A percentile compares a stretch with the other conserved stretches of the same genome.
These are phyloP conservation scores for Bucco capensis DNA, from an alignment of 2,113 vertebrate genomes.

Conservation along the genomic window DNA sequence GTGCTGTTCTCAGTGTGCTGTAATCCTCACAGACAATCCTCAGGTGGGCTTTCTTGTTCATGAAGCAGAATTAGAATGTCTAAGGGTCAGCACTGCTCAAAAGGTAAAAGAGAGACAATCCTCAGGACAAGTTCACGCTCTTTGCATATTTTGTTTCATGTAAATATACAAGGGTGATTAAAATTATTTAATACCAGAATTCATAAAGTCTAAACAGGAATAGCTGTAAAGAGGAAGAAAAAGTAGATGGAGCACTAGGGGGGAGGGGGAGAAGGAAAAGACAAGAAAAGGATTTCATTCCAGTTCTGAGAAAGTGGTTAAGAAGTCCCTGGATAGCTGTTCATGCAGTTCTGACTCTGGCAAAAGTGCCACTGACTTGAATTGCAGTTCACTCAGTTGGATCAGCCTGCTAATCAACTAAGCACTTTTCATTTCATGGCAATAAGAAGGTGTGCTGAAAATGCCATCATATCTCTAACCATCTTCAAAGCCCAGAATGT, in stretches of 20 bases:
- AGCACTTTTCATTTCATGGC: constrained; percentile 60
- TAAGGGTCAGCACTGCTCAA: background rate
- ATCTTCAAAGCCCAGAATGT: constrained; percentile 71
- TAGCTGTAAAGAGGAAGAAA: background rate
- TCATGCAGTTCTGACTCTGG: background rate
- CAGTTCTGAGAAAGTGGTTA: background rate
- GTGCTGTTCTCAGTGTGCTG: background rate
- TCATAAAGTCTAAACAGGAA: background rate
- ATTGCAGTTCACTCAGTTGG: background rate
- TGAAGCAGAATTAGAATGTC: background rate
- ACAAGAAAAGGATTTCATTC: background rate
- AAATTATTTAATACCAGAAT: background rate
- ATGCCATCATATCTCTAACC: constrained; percentile 57
- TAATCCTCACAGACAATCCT: background rate
- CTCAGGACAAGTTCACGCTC: background rate
- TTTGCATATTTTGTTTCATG: background rate
- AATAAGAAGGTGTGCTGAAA: constrained; percentile 51
- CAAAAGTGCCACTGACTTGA: constrained; percentile 39
- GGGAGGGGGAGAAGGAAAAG: too few relatives aligned
- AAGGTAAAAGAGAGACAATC: background rate
- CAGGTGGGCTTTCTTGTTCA: background rate
- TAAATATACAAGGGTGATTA: background rate
- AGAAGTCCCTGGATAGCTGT: background rate
- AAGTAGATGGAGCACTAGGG: background rate
- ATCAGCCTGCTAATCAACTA: constrained; percentile 54